phyloP scores from a whole-genome alignment of 2,888 invertebrate genomes.

The Vanessa cardui region DNA sequence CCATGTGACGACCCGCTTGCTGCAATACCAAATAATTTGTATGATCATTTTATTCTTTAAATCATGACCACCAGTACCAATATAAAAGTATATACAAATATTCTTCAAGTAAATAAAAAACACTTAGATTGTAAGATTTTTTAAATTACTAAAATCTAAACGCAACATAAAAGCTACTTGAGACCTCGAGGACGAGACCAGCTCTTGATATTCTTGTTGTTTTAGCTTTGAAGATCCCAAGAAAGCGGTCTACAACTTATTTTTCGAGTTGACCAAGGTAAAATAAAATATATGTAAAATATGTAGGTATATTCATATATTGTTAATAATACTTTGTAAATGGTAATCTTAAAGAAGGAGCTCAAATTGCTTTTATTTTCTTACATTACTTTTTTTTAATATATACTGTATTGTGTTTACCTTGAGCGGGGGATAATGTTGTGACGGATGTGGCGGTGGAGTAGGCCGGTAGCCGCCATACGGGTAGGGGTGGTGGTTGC shows the following conservation, averaged over 20 bases:
- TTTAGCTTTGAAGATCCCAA: neutral
- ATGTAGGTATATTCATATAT: no score
- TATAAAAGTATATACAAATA: no score
- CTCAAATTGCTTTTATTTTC: neutral
- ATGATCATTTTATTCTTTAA: neutral
- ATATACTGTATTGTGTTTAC: constrained; percentile 42
- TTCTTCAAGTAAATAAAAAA: no score
- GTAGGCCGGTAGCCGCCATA: constrained; percentile 72
- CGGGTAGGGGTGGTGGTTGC: constrained; percentile 78
- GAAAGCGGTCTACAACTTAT: neutral
- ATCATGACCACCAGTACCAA: no score
- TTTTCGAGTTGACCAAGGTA: neutral
- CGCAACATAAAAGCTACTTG: no score
- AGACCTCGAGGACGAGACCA: no score
- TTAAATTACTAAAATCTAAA: no score
- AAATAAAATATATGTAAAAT: no score
- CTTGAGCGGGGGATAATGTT: constrained; percentile 73
- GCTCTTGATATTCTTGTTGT: no score
- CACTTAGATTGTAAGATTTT: no score
- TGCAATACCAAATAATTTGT: constrained; percentile 47
- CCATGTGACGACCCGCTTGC: constrained; percentile 84
- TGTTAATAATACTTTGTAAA: neutral
- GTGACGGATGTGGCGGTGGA: constrained; percentile 71
- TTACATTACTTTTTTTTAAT: no score
- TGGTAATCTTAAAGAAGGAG: neutral